phyloP scores from a whole-genome alignment of 2,888 invertebrate genomes.

The Hyles lineata region DNA sequence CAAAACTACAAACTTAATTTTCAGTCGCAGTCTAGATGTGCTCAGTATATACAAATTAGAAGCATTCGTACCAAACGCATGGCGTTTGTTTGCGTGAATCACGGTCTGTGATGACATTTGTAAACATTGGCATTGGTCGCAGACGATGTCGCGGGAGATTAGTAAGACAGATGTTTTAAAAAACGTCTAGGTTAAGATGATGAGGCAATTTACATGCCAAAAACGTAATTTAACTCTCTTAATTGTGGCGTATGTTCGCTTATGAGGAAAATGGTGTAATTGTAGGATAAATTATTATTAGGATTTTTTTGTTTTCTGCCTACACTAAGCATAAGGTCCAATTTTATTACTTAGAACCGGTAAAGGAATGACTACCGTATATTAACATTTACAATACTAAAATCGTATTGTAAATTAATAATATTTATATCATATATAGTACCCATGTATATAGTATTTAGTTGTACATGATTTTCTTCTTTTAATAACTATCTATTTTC shows the following conservation, averaged over 20 bases:
- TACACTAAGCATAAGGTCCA: too few species aligned
- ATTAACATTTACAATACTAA: too few species aligned
- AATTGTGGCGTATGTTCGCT: not conserved
- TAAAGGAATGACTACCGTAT: too few species aligned
- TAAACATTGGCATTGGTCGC: constrained; percentile 44
- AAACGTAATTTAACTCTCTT: not conserved
- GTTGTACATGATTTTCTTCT: too few species aligned
- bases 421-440: too few species aligned
- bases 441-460: too few species aligned
- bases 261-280: too few species aligned
- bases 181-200: not conserved
- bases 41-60: not conserved
- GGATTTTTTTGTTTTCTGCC: too few species aligned
- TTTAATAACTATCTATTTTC: too few species aligned
- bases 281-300: too few species aligned
- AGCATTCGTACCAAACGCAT: not conserved
- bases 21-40: not conserved
- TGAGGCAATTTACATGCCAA: not conserved
- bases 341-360: too few species aligned
- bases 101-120: constrained; percentile 25
- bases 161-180: not conserved
- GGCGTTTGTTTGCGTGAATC: constrained; percentile 35
- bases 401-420: too few species aligned
- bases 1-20: not conserved
- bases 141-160: not conserved